Evolutionary conservation across 2,797 vertebrate genomes (phyloP).

Genomic region (Cetoscarus ocellatus): DNA sequence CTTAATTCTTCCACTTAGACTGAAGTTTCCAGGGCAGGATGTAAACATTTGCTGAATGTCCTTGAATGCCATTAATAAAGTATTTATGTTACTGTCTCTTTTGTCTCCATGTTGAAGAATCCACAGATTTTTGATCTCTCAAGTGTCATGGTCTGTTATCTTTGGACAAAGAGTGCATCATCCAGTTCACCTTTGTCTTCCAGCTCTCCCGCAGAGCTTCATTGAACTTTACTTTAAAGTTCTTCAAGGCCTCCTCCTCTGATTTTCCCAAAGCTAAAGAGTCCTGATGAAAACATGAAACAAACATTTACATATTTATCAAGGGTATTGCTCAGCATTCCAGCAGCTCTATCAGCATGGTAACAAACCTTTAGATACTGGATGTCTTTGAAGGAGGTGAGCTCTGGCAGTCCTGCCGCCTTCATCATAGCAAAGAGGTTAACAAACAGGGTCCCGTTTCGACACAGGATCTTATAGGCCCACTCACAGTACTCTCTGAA

Average conservation of each 20-base stretch:
- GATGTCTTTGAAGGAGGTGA: conserved; percentile 97
- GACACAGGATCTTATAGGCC: conserved; percentile 97
- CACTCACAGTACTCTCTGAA: conserved; percentile 95
- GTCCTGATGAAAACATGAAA: conserved; percentile 84
- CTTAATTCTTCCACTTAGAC: conserved; percentile 37
- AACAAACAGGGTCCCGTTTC: conserved; percentile 94
- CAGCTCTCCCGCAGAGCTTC: conserved; percentile 98
- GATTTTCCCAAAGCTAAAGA: conserved; percentile 95
- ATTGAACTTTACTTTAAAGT: conserved; percentile 97
- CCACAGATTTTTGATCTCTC: conserved; percentile 22
- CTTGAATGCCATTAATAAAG: conserved; percentile 57
- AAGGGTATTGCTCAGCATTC: not conserved
- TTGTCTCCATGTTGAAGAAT: conserved; percentile 63
- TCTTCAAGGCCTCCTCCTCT: conserved; percentile 96
- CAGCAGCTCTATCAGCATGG: conserved; percentile 4
- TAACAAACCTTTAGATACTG: conserved; percentile 94
- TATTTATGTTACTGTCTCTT: conserved; percentile 33
- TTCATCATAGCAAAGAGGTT: conserved; percentile 98
- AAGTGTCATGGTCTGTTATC: conserved; percentile 90
- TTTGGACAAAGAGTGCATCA: conserved; percentile 98
- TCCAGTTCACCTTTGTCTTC: conserved; percentile 99
- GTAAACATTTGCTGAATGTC: conserved; percentile 74
- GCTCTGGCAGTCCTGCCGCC: conserved; percentile 96
- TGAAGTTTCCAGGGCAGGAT: conserved; percentile 33
- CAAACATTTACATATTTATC: conserved; percentile 4